Conservation (phyloP, 2,797 vertebrate genomes). For the Phoxinus dragarum region DNA sequence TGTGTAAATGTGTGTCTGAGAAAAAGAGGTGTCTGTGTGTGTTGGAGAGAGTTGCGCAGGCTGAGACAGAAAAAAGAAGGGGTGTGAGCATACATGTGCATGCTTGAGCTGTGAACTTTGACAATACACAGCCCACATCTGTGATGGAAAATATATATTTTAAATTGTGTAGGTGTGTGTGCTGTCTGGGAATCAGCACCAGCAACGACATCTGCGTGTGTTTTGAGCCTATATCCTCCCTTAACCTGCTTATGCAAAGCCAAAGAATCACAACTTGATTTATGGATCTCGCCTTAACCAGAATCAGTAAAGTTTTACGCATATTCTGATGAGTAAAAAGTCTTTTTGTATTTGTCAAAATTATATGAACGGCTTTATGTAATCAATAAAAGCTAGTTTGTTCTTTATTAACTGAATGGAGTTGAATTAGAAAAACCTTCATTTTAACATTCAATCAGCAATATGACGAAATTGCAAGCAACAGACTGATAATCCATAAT, state of each 20-base stretch:
- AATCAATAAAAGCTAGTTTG: background rate
- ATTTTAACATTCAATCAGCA: conserved; percentile 30
- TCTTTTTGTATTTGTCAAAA: background rate
- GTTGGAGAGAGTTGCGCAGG: conserved; percentile 35
- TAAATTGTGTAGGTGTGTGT: background rate
- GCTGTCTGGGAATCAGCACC: conserved; percentile 27
- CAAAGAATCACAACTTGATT: background rate
- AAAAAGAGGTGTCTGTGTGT: conserved; percentile 32
- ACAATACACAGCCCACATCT: conserved; percentile 20
- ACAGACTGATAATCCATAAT: conserved; percentile 56
- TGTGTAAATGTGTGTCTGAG: conserved; percentile 38
- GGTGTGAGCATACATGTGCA: conserved; percentile 36
- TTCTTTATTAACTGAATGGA: background rate
- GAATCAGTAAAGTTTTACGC: background rate
- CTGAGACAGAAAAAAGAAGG: conserved; percentile 17
- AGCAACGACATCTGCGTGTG: background rate
- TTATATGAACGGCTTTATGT: background rate
- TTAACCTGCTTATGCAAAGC: conserved; percentile 9
- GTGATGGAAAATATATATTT: conserved; percentile 34
- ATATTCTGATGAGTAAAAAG: background rate
- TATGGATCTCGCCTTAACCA: background rate
- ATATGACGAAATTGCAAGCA: conserved; percentile 55
- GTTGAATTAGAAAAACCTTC: background rate
- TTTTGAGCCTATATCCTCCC: conserved; percentile 17
- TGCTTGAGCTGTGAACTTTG: conserved; percentile 11